phyloP scores from a whole-genome alignment of 1,140 invertebrate genomes.

The Episyrphus balteatus region DNA sequence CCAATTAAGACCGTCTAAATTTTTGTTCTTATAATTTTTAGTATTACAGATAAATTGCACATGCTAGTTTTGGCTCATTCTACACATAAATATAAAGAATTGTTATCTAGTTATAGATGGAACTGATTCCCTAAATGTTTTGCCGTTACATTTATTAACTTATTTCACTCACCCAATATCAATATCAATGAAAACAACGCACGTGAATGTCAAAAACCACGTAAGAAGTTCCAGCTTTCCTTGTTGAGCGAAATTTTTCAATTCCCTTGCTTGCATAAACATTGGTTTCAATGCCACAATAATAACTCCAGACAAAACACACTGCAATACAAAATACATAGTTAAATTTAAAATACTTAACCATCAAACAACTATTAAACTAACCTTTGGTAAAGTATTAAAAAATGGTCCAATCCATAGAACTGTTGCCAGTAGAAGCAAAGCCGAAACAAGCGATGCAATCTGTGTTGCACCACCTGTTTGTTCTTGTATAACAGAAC shows the following conservation, averaged over 20 bases:
- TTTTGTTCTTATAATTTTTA: no score
- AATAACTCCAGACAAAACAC: slow-evolving; percentile 77
- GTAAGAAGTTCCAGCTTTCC: slow-evolving; percentile 74
- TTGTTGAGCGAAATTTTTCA: slow-evolving; percentile 60
- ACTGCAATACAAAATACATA: slow-evolving; percentile 11
- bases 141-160: no score
- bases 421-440: slow-evolving; percentile 59
- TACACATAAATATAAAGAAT: no score
- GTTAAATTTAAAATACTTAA: background rate
- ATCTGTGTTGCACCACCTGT: slow-evolving; percentile 66
- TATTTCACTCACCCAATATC: slow-evolving; percentile 46
- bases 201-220: slow-evolving; percentile 73
- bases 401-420: slow-evolving; percentile 80
- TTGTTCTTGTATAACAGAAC: slow-evolving; percentile 70
- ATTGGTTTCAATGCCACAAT: slow-evolving; percentile 83
- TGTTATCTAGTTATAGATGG: no score
- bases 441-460: slow-evolving; percentile 59
- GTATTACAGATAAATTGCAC: no score
- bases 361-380: background rate
- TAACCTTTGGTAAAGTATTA: slow-evolving; percentile 62
- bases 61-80: no score
- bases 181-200: slow-evolving; percentile 73
- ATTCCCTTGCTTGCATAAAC: slow-evolving; percentile 68
- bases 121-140: no score
- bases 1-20: no score